Evolutionary conservation across 2,888 invertebrate genomes (phyloP), one percentile per base, ranked within the genome.

Genomic region (Rhamphomyia laevipes): DNA sequence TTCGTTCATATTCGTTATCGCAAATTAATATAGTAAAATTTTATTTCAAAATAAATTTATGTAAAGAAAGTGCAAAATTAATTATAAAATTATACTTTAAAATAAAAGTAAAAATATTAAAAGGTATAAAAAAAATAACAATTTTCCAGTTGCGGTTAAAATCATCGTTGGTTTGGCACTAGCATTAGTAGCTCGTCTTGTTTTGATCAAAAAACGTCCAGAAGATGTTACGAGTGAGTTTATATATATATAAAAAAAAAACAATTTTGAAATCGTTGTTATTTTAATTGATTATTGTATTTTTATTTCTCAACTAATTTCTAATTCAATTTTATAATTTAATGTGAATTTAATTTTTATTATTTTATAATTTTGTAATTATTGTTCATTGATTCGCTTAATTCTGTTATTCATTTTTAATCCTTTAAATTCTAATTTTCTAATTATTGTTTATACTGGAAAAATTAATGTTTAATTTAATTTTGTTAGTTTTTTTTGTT

Each of bases 61-160:
- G 21, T 21, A 21, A 27, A 27, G 23, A 27, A 27, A 27, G 23
- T 27, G 23, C 23, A 27, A 27, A 27, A 35, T 35, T 35, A 7
- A 18, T 16, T 18, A 17, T 21, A 40, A 12, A 13, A 33, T n/a
- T 17, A 16, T 15, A 12, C 12, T 6, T 30, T 17, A 38, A 40
- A 40, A n/a, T 30, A 15, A n/a, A 42, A 27, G n/a, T n/a, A 6
- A 42, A 13, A 40, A 13, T 12, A 40, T 13, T 5, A 18, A 30
- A 43, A 30, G 6, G 16, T 16, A 21, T 12, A 47, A 21, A 48
- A 35, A 30, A 46, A 2, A 45, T n/a, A 57, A 56, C 60, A 63
- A 67, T 81, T 78, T 86, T 86, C 70, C 84, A 88, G 88, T 87
- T 80, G 82, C 84, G 73, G 81, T 86, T 76, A 89, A 86, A 77